These are phyloP conservation scores for Drosophila saltans DNA, from an alignment of 1,140 invertebrate species.

Conservation along the genomic window DNA sequence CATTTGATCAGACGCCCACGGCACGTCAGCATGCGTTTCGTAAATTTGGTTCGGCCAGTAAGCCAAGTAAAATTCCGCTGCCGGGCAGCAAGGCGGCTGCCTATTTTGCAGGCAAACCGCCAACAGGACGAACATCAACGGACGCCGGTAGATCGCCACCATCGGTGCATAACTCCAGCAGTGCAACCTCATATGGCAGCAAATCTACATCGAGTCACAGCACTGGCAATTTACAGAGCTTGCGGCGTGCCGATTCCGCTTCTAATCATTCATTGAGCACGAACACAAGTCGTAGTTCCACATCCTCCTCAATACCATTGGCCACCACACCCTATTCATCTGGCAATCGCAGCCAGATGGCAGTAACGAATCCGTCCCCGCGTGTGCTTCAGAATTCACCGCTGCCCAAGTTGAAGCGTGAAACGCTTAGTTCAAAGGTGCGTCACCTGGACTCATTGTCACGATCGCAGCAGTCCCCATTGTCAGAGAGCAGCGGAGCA, in stretches of 20 bases:
- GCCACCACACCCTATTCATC: constrained; percentile 75
- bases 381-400: constrained; percentile 82
- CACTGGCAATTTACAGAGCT: constrained; percentile 83
- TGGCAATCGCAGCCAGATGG: constrained; percentile 57
- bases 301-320: constrained; percentile 78
- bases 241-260: constrained; percentile 84
- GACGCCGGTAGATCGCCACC: constrained; percentile 74
- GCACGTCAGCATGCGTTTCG: constrained; percentile 56
- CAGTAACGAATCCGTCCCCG: constrained; percentile 82
- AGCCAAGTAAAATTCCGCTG: constrained; percentile 89
- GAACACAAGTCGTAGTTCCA: constrained; percentile 78
- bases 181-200: constrained; percentile 83
- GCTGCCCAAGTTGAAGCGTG: constrained; percentile 85
- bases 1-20: constrained; percentile 61
- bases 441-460: constrained; percentile 84
- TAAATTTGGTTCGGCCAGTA: constrained; percentile 83
- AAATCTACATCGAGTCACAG: constrained; percentile 78
- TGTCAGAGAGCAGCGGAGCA: constrained; percentile 34
- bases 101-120: constrained; percentile 84
- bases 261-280: constrained; percentile 75
- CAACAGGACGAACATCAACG: constrained; percentile 78
- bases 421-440: constrained; percentile 86
- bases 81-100: constrained; percentile 84
- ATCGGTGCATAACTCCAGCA: constrained; percentile 71
- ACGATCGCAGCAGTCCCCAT: constrained; percentile 61